Base-by-base conservation (phyloP, 2,888 invertebrate species). In the Linyphia triangularis region DNA sequence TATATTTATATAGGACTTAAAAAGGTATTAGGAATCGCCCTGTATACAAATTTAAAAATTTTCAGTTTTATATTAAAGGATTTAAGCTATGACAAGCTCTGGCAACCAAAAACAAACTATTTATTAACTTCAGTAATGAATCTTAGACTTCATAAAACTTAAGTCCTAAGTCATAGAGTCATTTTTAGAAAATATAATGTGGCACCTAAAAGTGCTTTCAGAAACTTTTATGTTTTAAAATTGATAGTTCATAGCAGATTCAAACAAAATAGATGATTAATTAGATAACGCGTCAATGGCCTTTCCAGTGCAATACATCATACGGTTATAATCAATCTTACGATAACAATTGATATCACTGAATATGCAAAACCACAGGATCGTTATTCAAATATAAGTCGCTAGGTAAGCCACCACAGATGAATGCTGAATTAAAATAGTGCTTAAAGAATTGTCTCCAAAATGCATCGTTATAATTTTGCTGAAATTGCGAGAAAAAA, bases 281-380 rank as follows among this genome's bases (percentile, higher is more conserved):
- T 77, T 82, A 72, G 30, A 51, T 82, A 22, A 30, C 19, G 33
- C 40, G 28, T 57, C 69, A 57, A 65, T 16, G 22, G 59, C 65
- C 28, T 28, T 33, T 51, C n/a, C n/a, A 61, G 30, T 69, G 19
- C 70, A 70, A 70, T 70, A 57, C 81, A 59, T 82, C 59, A 51
- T 24, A 6, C 33, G 5, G 22, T 19, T 13, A 63, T 19, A 61
- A 82, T 82, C 72, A 82, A 82, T 82, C 82, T 72, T 51, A 4
- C 40, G 40, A 26, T 70, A 73, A 82, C 82, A 82, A 82, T 72
- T 28, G 72, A 40, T 24, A 59, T n/a, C 26, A 61, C 24, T 26
- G 43, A 82, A 82, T 82, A 82, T 82, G 82, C 72, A 82, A 73
- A 82, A 82, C 72, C 59, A n/a, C 6, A 16, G 16, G 30, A 51